phyloP scores from a whole-genome alignment of 2,888 invertebrate genomes.

The Petrolisthes cinctipes region DNA sequence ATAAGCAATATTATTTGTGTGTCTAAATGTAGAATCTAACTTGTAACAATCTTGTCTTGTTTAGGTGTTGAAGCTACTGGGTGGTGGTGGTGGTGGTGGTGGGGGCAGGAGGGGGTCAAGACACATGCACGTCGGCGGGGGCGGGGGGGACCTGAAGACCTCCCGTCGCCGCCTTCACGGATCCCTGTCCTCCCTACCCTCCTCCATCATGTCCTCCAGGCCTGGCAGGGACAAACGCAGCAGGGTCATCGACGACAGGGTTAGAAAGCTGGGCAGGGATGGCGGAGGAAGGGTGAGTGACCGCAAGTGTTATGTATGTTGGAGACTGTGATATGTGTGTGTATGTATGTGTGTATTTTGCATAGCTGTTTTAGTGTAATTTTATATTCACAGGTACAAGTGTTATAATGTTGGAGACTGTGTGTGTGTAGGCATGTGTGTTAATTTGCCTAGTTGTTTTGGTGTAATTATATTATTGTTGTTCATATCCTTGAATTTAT shows the following conservation, averaged over 20 bases:
- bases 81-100: constrained; percentile 39
- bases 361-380: not conserved
- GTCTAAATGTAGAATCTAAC: too few relatives aligned
- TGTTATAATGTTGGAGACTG: not conserved
- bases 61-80: constrained; percentile 63
- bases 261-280: constrained; percentile 45
- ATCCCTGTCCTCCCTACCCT: constrained; percentile 85
- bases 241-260: constrained; percentile 57
- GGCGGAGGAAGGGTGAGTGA: constrained; percentile 53
- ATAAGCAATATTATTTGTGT: too few relatives aligned
- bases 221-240: constrained; percentile 79
- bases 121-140: constrained; percentile 68
- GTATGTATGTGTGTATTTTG: too few relatives aligned
- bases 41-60: not conserved
- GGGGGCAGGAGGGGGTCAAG: constrained; percentile 73
- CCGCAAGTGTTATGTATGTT: too few relatives aligned
- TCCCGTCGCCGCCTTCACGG: constrained; percentile 76
- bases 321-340: not conserved
- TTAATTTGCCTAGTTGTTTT: not conserved
- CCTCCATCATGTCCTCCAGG: constrained; percentile 79
- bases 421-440: not conserved
- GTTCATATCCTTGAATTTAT: not conserved
- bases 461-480: not conserved
- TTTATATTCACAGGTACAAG: not conserved
- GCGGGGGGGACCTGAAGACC: constrained; percentile 44